These are phyloP conservation scores for Cephalophus harveyi DNA, from an alignment of 2,113 vertebrate species.

Conservation along the genomic window DNA sequence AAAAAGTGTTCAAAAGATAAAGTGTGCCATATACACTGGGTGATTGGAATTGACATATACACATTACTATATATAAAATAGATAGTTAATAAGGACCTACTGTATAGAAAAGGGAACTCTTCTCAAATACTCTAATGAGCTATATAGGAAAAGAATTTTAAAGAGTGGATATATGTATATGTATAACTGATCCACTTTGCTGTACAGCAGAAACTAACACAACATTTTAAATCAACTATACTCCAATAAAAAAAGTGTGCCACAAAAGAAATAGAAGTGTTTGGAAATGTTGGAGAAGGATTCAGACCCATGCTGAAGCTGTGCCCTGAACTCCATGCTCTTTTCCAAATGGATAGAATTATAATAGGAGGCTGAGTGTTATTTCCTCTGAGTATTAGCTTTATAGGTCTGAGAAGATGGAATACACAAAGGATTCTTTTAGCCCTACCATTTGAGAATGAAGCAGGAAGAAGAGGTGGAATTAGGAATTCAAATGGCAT, in stretches of 20 bases:
- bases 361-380: background rate
- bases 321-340: background rate
- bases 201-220: background rate
- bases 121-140: background rate
- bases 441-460: background rate
- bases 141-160: background rate
- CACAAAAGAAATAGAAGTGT: background rate
- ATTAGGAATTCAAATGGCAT: slow-evolving; percentile 56
- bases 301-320: background rate
- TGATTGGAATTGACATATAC: background rate
- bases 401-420: background rate
- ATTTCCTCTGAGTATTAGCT: background rate
- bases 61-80: background rate
- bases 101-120: background rate
- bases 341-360: background rate
- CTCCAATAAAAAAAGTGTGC: background rate
- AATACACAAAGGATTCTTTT: background rate
- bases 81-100: background rate
- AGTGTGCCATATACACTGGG: background rate
- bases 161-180: background rate
- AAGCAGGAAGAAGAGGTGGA: background rate
- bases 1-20: background rate
- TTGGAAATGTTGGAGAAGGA: background rate
- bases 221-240: background rate
- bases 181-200: background rate